Conservation (phyloP, 2,797 vertebrate genomes). For the Enteromius fasciolatus region DNA sequence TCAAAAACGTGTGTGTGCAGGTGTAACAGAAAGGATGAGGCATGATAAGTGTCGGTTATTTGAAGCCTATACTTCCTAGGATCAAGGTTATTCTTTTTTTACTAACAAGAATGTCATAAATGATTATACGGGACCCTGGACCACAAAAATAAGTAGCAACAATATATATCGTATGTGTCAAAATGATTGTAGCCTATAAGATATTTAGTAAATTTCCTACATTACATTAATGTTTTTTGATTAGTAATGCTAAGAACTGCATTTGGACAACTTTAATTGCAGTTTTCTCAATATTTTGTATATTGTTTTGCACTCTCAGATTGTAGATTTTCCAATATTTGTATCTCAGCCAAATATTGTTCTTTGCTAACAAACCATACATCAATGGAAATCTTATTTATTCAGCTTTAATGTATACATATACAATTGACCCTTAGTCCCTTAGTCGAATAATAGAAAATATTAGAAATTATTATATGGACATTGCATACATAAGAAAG, state of each 20-base stretch:
- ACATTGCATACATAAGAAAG: neutral
- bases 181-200: neutral
- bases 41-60: neutral
- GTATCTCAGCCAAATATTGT: neutral
- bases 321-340: neutral
- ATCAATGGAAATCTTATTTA: neutral
- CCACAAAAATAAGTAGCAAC: neutral
- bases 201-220: too few species aligned
- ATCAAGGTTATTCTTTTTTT: neutral
- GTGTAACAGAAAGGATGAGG: constrained; percentile 4
- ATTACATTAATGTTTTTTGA: neutral
- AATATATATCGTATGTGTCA: neutral
- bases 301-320: neutral
- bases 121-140: neutral
- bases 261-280: neutral
- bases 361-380: neutral
- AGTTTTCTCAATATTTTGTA: neutral
- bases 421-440: neutral
- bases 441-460: neutral
- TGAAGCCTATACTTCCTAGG: neutral
- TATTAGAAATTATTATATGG: neutral
- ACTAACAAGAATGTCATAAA: neutral
- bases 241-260: neutral
- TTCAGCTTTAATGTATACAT: neutral
- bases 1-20: constrained; percentile 16